Evolutionary conservation across 2,113 vertebrate genomes (phyloP).

Genomic region (Elephas maximus): DNA sequence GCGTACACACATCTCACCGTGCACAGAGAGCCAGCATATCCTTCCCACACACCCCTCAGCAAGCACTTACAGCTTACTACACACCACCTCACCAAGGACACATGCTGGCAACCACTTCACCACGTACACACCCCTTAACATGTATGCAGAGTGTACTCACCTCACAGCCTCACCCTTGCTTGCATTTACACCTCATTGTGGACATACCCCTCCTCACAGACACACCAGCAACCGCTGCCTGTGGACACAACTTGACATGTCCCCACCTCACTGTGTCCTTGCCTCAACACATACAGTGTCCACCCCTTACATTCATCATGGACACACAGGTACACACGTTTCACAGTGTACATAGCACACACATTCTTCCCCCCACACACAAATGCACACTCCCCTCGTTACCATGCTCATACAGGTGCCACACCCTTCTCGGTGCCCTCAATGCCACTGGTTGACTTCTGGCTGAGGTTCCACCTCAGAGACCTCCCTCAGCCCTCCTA

Average conservation of each 20-base stretch:
- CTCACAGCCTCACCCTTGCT: neutral
- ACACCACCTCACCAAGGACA: neutral
- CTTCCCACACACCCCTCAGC: neutral
- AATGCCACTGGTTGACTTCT: neutral
- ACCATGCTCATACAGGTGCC: neutral
- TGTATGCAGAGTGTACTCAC: neutral
- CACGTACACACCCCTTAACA: rapidly evolving
- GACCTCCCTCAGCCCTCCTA: neutral
- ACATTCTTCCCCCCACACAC: neutral
- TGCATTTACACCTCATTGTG: neutral
- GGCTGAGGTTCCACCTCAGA: neutral
- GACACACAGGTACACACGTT: neutral
- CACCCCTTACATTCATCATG: neutral
- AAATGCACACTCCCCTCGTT: neutral
- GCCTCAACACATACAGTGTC: rapidly evolving
- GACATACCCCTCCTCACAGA: neutral
- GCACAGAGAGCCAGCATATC: neutral
- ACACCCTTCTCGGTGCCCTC: neutral
- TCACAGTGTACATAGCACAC: neutral
- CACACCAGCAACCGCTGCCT: neutral
- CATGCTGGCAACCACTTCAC: neutral
- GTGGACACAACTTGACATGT: neutral
- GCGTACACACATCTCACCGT: neutral
- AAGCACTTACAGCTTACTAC: neutral
- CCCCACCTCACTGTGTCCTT: neutral